Base-by-base conservation (phyloP, 2,888 invertebrate species). In the Zhuqinia jingwanae region DNA sequence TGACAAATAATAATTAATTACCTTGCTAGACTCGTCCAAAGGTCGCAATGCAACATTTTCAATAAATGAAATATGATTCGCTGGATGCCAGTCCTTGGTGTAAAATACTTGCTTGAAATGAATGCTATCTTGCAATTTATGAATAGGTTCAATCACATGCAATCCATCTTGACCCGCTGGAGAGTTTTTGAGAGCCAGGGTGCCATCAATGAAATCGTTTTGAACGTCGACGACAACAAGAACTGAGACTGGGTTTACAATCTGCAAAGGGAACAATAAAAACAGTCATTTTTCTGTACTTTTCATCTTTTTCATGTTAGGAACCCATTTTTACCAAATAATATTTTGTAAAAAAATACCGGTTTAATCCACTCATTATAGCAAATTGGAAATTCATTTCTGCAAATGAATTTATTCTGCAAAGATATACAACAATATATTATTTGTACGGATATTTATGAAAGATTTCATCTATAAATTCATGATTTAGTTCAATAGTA, bases 41-140 rank as follows among this genome's bases (percentile, higher is more conserved):
- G 96, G 94, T 0, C 97, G 93, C 92, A 95, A 94, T 88, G 95
- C 94, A 84, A 98, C 95, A 93, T 99, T 99, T 92, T 99, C 98
- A 90, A 98, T 96, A 93, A 99, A 99, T 8, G 98, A 98, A 50
- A 99, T 97, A 93, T 98, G 98, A 93, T 98, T 96, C 56, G 95
- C 95, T 0, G 99, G 99, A 93, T 99, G 99, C 98, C 99, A 99
- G 93, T 99, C 99, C 91, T 97, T 94, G 0, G 98, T 97, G 93
- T 98, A 99, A 93, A 97, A 97, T 63, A 97, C 95, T 36, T 95
- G 95, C 93, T 98, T 96, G 92, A 98, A 98, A 80, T 95, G 94
- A 11, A 97, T 95, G 0, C 95, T 94, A 78, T 96, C 96, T 92
- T 97, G 93, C 53, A 98, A 93, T 56, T 95, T 94, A 93, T 99